Base-by-base conservation (phyloP, 2,797 vertebrate species). In the Ciconia nigra region DNA sequence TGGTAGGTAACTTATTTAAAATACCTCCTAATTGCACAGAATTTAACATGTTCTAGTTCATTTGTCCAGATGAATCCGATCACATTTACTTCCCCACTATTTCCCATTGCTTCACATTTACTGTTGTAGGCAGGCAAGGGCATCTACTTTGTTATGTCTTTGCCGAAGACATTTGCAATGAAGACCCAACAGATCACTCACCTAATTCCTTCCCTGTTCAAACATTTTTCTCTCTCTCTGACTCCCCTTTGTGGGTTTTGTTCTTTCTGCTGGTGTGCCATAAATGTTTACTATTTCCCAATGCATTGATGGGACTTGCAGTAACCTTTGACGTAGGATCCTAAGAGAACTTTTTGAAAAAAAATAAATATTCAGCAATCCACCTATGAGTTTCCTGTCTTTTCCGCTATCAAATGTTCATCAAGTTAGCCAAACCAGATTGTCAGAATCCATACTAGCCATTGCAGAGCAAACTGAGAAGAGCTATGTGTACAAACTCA, bases 1-100 rank as follows among this genome's bases (percentile, higher is more conserved):
- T 91, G 54, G 76, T 70, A 92, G 90, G 65, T 93, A 74, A 83
- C 78, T 91, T 81, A 85, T 39, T 85, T 87, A 67, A 90, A 92
- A 63, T 80, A 83, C 20, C 70, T 94, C 70, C 46, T 87, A 31
- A 28, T 12, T 93, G 79, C 76, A 86, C 25, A 72, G 66, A 90
- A 82, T 95, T 88, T 63, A 79, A 62, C 66, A 62, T 67, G 47
- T 57, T 93, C 79, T 47, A 29, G 52, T 61, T 94, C 24, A 5
- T 73, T 91, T 65, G 81, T 80, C 65, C 52, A 35, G 66, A 55
- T 76, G 39, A 96, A 85, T 87, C 62, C 0, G 0, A 37, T 92
- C 57, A 31, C 69, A 70, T 89, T 92, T 77, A 71, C 39, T 87
- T 92, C 41, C 39, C 51, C 2, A 0, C 69, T 83, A 33, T 73